Evolutionary conservation across 2,797 vertebrate genomes (phyloP), one percentile per base, ranked within the genome.

Genomic region (Pterois miles): DNA sequence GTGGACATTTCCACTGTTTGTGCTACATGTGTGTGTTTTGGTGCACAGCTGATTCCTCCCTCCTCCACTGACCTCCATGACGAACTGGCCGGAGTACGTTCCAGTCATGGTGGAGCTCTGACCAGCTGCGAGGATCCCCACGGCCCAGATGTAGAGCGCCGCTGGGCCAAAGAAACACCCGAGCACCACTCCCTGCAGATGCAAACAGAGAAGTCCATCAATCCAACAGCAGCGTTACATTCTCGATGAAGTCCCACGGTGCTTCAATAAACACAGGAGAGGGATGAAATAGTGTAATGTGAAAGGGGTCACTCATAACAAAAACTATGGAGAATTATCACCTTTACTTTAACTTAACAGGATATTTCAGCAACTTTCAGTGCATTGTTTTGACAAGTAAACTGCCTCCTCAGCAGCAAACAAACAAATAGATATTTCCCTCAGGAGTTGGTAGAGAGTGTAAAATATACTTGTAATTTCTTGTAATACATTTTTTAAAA

Each of bases 21-120:
- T 31, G 71, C 36, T 29, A 25, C 33, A 13, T 70, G 14, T 66
- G 13, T 62, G 70, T 54, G n/a, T 48, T 5, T 50, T 12, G 53
- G 14, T 22, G 16, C 23, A 10, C 25, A 4, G 9, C 40, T 6
- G 12, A 23, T 27, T 63, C 54, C 58, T 60, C 29, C 22, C 22
- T 54, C 54, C 31, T 53, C 34, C 65, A 81, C 90, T 78, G 67
- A 99, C 97, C 97, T 99, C 97, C 97, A 98, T 99, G 66, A 97
- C 97, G 40, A 99, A 99, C 94, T 98, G 97, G 11, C 97, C 97
- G 0, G 97, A 98, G 87, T 99, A 98, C 0, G 97, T 99, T 52
- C 97, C 97, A 0, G 97, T 98, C 97, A 99, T 98, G 10, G 97
- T 98, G 48, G 97, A 98, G 93, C 97, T 99, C 94, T 98, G 97